Evolutionary conservation across 1,140 invertebrate species (phyloP), one percentile per base, ranked within the genome.

Genomic region (Cyclargus thomasi): DNA sequence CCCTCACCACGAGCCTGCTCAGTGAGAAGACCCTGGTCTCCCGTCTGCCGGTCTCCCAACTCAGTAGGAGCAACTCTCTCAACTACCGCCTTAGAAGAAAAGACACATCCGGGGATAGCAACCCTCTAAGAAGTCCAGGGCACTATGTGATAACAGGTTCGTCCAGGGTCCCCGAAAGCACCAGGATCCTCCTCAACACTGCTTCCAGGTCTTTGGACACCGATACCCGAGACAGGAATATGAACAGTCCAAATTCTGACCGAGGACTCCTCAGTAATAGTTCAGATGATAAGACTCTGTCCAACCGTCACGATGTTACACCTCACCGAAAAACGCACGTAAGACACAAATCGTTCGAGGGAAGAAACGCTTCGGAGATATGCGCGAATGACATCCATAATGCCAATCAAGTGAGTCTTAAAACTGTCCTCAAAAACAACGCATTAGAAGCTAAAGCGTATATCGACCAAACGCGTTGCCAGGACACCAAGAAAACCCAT

Each of bases 91-190:
- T 91, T 3, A 74, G 88, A 68, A 81, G 77, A 66, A 91, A 84
- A 70, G 86, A 87, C 1, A 80, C 70, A 22, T 85, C 86, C 1
- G 75, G 68, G 0, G 88, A 89, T 55, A 88, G 78, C 71, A 90
- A 86, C 67, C 90, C 90, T 0, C 69, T 91, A 14, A 80, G 90
- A 67, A 91, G 88, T 80, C 90, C 90, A 4, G 87, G 88, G 0
- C 82, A 87, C 67, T 91, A 91, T 73, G 84, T 91, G 53, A 88
- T 91, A 62, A 91, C 88, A 4, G 90, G 90, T 0, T 90, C 85
- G 0, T 69, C 76, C 0, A 86, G 83, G 74, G 17, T 86, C 8
- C 82, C 89, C 7, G 83, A 85, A 59, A 77, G 62, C 62, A 83
- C 82, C 0, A 88, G 79, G 67, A 74, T 86, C 7, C 77, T 90